Evolutionary conservation across 2,888 invertebrate species (phyloP).

Genomic region (Eilema depressum): DNA sequence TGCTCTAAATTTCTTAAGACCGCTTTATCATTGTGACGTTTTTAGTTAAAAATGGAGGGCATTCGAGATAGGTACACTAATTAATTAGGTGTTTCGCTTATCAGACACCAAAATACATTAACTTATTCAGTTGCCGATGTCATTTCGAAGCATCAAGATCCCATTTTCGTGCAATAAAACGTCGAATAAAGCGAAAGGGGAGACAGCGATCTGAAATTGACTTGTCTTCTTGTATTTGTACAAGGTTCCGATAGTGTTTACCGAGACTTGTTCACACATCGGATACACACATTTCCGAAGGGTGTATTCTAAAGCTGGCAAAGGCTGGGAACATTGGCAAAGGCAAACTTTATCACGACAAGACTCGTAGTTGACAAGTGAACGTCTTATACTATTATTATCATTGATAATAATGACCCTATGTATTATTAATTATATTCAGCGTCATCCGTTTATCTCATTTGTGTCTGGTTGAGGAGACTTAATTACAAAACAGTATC

Average conservation of each 20-base stretch:
- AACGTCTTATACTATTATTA: conserved; percentile 51
- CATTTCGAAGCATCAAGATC: conserved; percentile 22
- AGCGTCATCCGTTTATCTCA: conserved; percentile 76
- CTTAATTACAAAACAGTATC: conserved; percentile 76
- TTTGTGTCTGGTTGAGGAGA: conserved; percentile 68
- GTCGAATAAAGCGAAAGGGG: conserved; percentile 33
- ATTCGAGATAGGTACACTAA: conserved; percentile 26
- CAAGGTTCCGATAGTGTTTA: conserved; percentile 61
- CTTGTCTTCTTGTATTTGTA: conserved; percentile 53
- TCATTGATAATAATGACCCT: conserved; percentile 63
- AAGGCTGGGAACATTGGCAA: conserved; percentile 33
- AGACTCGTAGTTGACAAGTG: conserved; percentile 30
- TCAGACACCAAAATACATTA: conserved; percentile 19
- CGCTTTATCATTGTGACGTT: conserved; percentile 43
- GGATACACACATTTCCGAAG: conserved; percentile 40
- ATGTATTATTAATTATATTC: conserved; percentile 61
- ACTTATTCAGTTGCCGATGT: conserved; percentile 24
- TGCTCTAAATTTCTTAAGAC: conserved; percentile 18
- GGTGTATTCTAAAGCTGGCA: conserved; percentile 27
- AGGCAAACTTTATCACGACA: conserved; percentile 40
- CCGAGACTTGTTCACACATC: conserved; percentile 57
- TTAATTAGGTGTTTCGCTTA: conserved; percentile 26
- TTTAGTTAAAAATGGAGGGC: conserved; percentile 40
- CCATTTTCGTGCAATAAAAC: conserved; percentile 20
- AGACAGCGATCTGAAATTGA: conserved; percentile 30